These are phyloP conservation scores for Pavo muticus DNA, from an alignment of 2,113 vertebrate genomes.

Conservation along the genomic window DNA sequence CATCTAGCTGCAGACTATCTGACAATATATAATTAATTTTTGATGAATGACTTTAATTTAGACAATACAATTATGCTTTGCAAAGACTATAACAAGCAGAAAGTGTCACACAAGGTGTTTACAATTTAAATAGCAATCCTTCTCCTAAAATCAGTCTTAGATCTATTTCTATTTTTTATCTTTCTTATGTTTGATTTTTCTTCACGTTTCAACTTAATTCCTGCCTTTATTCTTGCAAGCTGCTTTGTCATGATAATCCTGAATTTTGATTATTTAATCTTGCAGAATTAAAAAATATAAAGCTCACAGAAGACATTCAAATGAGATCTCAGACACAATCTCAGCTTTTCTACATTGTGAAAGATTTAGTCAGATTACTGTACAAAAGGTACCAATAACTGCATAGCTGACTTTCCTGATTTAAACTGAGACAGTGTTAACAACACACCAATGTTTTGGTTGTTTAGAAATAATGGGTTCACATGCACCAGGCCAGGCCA, in stretches of 20 bases:
- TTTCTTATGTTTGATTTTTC: not conserved
- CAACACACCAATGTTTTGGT: too few species aligned
- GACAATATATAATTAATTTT: slow-evolving; percentile 26
- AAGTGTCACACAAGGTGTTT: not conserved
- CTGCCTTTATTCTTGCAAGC: not conserved
- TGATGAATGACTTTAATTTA: slow-evolving; percentile 40
- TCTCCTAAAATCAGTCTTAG: not conserved
- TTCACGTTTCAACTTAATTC: not conserved
- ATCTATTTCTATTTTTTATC: not conserved
- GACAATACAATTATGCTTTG: not conserved
- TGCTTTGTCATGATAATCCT: not conserved
- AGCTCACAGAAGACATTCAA: not conserved
- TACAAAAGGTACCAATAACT: not conserved
- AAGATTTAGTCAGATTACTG: not conserved
- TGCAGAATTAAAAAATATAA: not conserved
- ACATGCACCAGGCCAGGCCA: not conserved
- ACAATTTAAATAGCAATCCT: not conserved
- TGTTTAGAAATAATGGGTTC: too few species aligned
- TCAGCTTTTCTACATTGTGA: not conserved
- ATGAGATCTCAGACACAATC: not conserved
- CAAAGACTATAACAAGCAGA: not conserved
- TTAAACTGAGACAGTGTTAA: not conserved
- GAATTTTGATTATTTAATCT: not conserved
- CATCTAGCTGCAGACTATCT: not conserved
- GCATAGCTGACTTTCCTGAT: not conserved